These are phyloP conservation scores for Mylabris sibirica DNA, from an alignment of 2,888 invertebrate species.

Conservation along the genomic window DNA sequence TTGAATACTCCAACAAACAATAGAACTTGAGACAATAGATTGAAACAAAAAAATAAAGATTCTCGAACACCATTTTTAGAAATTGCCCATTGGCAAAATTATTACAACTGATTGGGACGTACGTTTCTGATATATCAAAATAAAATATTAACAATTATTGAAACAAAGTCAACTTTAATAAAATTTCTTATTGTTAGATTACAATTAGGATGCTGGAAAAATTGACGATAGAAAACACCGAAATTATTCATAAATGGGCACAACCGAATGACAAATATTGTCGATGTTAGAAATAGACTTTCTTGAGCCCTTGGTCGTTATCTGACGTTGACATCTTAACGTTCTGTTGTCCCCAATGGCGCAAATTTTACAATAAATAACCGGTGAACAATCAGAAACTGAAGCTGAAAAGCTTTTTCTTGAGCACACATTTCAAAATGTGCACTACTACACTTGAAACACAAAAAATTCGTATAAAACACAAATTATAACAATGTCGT, in stretches of 20 bases:
- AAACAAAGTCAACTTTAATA: slow-evolving; percentile 4
- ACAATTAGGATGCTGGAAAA: no score
- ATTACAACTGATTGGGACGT: not conserved
- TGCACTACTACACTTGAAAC: slow-evolving; percentile 14
- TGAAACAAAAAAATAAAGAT: not conserved
- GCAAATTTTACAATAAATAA: not conserved
- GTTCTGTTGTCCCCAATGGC: slow-evolving; percentile 30
- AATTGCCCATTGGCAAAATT: not conserved
- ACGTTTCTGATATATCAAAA: not conserved
- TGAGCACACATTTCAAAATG: slow-evolving; percentile 31
- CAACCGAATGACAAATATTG: slow-evolving; percentile 28
- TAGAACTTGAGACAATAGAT: not conserved
- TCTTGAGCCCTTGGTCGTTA: slow-evolving; percentile 49
- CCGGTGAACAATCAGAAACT: slow-evolving; percentile 27
- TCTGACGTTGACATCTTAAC: slow-evolving; percentile 37
- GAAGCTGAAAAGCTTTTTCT: slow-evolving; percentile 28
- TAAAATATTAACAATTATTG: not conserved
- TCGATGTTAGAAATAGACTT: slow-evolving; percentile 40
- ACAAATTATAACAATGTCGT: slow-evolving; percentile 13
- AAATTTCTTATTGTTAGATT: not conserved
- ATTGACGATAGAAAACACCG: not conserved
- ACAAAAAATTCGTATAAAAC: not conserved
- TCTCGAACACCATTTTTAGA: not conserved
- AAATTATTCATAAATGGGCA: slow-evolving; percentile 3
- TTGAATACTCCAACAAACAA: not conserved